phyloP scores from a whole-genome alignment of 2,888 invertebrate species.

The Acanthosepion esculentum region DNA sequence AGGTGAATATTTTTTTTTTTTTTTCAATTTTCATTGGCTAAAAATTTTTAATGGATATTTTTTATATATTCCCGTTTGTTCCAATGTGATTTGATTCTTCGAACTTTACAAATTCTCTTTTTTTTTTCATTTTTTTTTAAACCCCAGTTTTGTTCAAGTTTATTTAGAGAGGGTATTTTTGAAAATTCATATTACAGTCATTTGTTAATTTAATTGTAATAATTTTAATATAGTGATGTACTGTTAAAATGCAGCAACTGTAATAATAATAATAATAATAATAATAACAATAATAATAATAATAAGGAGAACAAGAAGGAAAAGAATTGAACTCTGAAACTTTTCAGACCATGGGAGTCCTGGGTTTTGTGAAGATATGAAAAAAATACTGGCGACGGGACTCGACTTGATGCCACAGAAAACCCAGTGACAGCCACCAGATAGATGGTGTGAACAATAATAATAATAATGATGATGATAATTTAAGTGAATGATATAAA shows the following conservation, averaged over 20 bases:
- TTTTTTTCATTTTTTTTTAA: background rate
- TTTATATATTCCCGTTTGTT: background rate
- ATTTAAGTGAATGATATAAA: background rate
- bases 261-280: background rate
- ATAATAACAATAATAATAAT: background rate
- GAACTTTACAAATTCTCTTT: background rate
- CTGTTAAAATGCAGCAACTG: background rate
- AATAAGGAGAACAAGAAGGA: background rate
- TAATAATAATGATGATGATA: background rate
- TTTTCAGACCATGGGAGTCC: background rate
- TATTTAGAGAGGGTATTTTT: background rate
- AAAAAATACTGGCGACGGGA: background rate
- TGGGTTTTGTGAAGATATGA: background rate
- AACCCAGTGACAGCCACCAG: background rate
- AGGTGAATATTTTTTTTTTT: background rate
- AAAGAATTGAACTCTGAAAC: no score
- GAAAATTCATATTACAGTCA: background rate
- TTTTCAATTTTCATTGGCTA: conserved; percentile 20
- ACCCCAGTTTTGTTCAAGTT: background rate
- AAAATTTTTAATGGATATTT: conserved; percentile 21
- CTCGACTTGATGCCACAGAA: background rate
- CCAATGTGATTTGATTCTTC: background rate
- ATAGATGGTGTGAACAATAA: background rate
- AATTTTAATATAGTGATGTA: background rate
- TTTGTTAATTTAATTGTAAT: background rate